A percentile compares a stretch with the other conserved stretches of the same genome.
These are phyloP conservation scores for Synanthedon andrenaeformis DNA, from an alignment of 2,888 invertebrate species.

Conservation along the genomic window DNA sequence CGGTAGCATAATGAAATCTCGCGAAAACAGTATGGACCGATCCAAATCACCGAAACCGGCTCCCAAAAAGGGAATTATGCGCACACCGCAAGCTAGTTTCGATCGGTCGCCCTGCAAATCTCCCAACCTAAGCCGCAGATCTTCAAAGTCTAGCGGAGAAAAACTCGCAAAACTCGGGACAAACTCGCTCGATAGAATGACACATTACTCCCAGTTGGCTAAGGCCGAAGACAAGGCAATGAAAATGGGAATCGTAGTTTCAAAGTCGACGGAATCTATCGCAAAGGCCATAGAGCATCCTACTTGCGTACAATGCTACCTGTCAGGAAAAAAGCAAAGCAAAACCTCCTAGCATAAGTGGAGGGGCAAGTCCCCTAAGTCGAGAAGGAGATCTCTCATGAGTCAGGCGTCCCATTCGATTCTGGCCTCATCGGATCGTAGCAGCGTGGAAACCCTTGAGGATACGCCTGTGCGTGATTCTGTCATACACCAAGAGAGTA, in stretches of 20 bases:
- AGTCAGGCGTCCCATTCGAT: constrained; percentile 30
- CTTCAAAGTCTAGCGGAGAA: constrained; percentile 52
- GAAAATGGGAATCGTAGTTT: constrained; percentile 68
- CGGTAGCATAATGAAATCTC: constrained; percentile 62
- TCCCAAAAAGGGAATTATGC: constrained; percentile 66
- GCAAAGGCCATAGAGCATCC: constrained; percentile 74
- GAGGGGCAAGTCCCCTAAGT: constrained; percentile 74
- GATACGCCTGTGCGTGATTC: constrained; percentile 33
- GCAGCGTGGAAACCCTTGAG: constrained; percentile 57
- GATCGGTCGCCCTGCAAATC: constrained; percentile 61
- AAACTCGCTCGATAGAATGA: constrained; percentile 59
- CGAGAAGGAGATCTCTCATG: constrained; percentile 43
- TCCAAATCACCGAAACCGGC: constrained; percentile 58
- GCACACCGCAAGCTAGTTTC: constrained; percentile 62
- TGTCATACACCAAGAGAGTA: constrained; percentile 37
- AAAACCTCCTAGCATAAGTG: constrained; percentile 76
- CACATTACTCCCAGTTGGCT: constrained; percentile 61
- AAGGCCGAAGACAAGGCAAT: constrained; percentile 65
- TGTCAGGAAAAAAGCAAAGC: constrained; percentile 71
- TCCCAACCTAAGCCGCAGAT: constrained; percentile 53
- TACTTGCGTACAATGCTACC: constrained; percentile 80
- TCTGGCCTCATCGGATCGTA: constrained; percentile 54
- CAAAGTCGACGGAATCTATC: constrained; percentile 68
- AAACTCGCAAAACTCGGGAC: constrained; percentile 59
- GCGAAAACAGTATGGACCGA: constrained; percentile 55